These are phyloP conservation scores for Carapus acus DNA, from an alignment of 2,797 vertebrate genomes.

Conservation along the genomic window DNA sequence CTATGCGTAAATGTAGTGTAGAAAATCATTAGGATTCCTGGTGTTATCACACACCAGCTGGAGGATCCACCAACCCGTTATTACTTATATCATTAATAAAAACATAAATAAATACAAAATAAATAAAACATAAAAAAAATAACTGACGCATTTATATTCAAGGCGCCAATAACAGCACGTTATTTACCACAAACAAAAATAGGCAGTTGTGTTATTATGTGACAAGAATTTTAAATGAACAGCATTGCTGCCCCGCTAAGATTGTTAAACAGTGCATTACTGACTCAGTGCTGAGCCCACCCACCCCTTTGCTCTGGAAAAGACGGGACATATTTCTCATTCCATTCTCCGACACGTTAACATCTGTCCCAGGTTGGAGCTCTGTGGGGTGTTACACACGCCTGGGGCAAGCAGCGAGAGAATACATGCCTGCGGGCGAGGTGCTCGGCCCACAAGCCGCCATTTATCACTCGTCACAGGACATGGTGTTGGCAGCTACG, in stretches of 20 bases:
- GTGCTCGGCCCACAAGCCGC: conserved; percentile 29
- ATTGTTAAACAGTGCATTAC: conserved; percentile 41
- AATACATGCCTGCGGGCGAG: conserved; percentile 56
- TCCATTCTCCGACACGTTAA: conserved; percentile 71
- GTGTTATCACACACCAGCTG: neutral
- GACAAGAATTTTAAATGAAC: conserved; percentile 5
- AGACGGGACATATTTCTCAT: conserved; percentile 74
- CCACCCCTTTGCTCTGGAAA: conserved; percentile 55
- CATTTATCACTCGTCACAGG: conserved; percentile 39
- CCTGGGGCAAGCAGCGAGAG: conserved; percentile 45
- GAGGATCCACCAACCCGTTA: neutral
- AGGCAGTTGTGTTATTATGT: too few species aligned
- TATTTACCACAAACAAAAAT: too few species aligned
- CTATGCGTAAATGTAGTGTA: conserved; percentile 2
- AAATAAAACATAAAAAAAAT: neutral
- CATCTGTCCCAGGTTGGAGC: conserved; percentile 71
- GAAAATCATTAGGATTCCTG: conserved; percentile 20
- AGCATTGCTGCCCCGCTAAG: conserved; percentile 13
- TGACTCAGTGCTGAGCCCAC: conserved; percentile 41
- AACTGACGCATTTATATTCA: too few species aligned
- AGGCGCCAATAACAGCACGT: neutral
- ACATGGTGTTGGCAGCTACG: conserved; percentile 34
- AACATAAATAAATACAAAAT: conserved; percentile 1
- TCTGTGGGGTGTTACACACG: conserved; percentile 45
- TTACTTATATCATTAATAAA: too few species aligned